Base-by-base conservation (phyloP, 2,888 invertebrate species). In the Chymomyza fuscimana region DNA sequence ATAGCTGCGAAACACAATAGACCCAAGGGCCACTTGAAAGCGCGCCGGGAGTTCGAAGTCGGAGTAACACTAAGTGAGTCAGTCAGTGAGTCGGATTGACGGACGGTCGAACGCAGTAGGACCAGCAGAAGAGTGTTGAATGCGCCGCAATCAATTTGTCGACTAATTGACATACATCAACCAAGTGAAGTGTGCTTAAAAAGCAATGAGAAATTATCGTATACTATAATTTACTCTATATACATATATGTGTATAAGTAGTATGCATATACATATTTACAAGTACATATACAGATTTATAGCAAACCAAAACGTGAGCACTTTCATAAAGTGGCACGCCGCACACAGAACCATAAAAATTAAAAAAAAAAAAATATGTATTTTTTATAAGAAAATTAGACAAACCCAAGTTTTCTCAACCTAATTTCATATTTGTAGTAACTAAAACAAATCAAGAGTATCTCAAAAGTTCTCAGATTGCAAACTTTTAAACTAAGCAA, bases 151-250 rank as follows among this genome's bases (percentile, higher is more conserved):
- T 79, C 81, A 83, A 86, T 83, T 86, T 86, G 81, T 73, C 74
- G 68, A 75, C 84, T 88, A 88, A 84, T 87, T 84, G 84, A 79
- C 88, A 84, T 78, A 86, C 68, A 78, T 71, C 76, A 60, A 69
- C 59, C 51, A 63, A 67, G 46, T 69, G 73, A 69, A 76, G 82
- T 71, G 87, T 74, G 69, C 77, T 78, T 81, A 70, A 86, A 78
- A 69, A 63, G 72, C 83, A 87, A 74, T 77, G 69, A 76, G 76
- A 74, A 81, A 73, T 74, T 73, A 63, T 76, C 40, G 40, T 46
- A 46, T 46, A 12, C 40, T 46, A 2, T 36, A 36, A 36, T 36
- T 36, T 12, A 46, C 12, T 10, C 12, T 46, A 12, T 46, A 12
- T 46, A 12, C 36, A 25, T 2, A 60, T 46, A 12, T 46, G 1